Evolutionary conservation across 2,797 vertebrate genomes (phyloP), one percentile per base, ranked within the genome.

Genomic region (Chiloscyllium punctatum): DNA sequence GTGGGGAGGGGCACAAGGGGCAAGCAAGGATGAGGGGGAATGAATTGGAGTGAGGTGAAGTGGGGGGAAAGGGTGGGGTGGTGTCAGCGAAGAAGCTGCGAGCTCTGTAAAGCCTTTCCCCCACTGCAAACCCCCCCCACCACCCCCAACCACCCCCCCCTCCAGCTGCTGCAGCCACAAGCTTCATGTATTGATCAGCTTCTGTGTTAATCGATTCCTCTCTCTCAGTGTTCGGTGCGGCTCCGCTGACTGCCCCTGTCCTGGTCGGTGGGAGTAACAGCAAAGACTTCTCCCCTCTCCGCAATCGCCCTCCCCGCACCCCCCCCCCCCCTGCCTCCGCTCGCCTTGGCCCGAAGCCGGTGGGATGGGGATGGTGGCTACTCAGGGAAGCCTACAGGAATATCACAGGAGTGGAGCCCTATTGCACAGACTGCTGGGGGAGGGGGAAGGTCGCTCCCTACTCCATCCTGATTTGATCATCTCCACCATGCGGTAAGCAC

Each of bases 1-100:
- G 30, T 77, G 2, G 96, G 96, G 97, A 97, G 96, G 72, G 96
- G 53, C 53, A 57, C 53, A 57, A 5, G 53, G 53, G 53, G 8
- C 53, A 57, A 57, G 53, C 5, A 4, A 57, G 53, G 53, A 57
- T 77, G 30, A 33, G 1, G 96, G 97, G 97, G 96, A 69, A 96
- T 48, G 96, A 66, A 96, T 33, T 95, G 33, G 96, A 15, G 88
- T 2, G 2, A 9, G 74, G 30, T 9, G 33, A 13, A n/a, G 48
- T 25, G 68, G 95, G 95, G 96, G 82, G 87, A 3, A 53, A 33
- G 92, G 94, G 94, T 37, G 74, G 87, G 96, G 86, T 94, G 25
- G 74, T 94, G 71, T 77, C 95, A 95, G 95, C 18, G 96, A 96
- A 96, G 96, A 71, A 87, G 95, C 95, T 87, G 25, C 23, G 87